Evolutionary conservation across 2,888 invertebrate species (phyloP).

Genomic region (Thymelicus lineola): DNA sequence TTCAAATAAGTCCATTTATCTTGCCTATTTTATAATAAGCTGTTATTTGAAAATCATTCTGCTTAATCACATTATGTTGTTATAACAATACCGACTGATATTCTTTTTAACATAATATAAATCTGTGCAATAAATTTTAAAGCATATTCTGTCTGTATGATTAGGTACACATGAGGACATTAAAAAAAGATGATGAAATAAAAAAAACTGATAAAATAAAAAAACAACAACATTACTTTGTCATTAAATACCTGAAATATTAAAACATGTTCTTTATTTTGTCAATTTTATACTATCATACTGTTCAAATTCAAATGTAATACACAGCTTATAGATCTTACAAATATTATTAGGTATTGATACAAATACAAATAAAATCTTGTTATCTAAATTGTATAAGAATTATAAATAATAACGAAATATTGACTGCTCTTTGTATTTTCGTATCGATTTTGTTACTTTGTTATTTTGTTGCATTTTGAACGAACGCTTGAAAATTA

Average conservation of each 20-base stretch:
- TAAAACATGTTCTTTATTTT: too few relatives aligned
- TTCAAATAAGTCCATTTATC: not conserved
- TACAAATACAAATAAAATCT: too few relatives aligned
- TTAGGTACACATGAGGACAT: not conserved
- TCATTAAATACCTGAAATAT: too few relatives aligned
- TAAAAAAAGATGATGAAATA: too few relatives aligned
- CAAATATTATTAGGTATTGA: too few relatives aligned
- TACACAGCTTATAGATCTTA: too few relatives aligned
- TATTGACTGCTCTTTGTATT: constrained; percentile 6
- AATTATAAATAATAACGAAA: not conserved
- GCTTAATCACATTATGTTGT: not conserved
- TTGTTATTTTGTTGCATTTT: constrained; percentile 2
- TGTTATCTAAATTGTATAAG: too few relatives aligned
- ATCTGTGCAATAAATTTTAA: constrained; percentile 2
- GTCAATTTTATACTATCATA: too few relatives aligned
- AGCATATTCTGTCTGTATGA: constrained; percentile 5
- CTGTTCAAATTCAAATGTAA: too few relatives aligned
- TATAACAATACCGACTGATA: constrained; percentile 16
- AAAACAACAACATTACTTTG: too few relatives aligned
- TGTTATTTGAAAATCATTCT: not conserved
- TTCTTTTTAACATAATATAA: constrained; percentile 3
- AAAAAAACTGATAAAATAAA: too few relatives aligned
- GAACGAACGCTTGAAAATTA: not conserved
- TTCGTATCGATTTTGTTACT: not conserved
- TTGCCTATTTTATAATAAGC: constrained; percentile 3